Evolutionary conservation across 2,797 vertebrate species (phyloP), one percentile per base, ranked within the genome.

Genomic region (Aythya fuligula): DNA sequence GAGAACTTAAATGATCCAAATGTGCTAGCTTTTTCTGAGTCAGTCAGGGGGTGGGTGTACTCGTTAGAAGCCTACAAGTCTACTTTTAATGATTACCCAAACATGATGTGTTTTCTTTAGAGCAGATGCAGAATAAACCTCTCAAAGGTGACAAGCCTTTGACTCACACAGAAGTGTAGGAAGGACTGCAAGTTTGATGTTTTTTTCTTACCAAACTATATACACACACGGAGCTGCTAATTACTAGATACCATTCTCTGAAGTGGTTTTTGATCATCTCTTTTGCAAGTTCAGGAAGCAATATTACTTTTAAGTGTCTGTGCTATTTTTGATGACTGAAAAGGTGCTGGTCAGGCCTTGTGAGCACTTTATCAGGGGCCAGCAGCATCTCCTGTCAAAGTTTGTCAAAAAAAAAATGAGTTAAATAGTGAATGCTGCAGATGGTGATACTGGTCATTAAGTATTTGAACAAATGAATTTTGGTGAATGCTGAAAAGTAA

Each of bases 111-210:
- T 91, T 92, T 80, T 96, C 92, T 82, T 80, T 56, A 78, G 85
- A 85, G 69, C 47, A 81, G 81, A 90, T 93, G 78, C 77, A 80
- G 87, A 58, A 57, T 58, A 85, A 95, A 94, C 34, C 61, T 95
- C 89, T 95, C 77, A 84, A 85, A 96, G 93, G 92, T 95, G 90
- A 89, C 67, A 78, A 88, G 47, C 41, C 60, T 89, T 96, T 96
- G 85, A 91, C 75, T 94, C 91, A 95, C 73, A 71, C 73, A 85
- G 85, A 72, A 88, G 54, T 91, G 72, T 84, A 87, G 80, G 90
- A 92, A 89, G 89, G 62, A 45, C 66, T 87, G 69, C 58, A 90
- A 66, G 41, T 72, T 74, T 70, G 43, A 64, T 91, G 67, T 20
- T 24, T 56, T 84, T 90, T 93, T 96, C 72, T 66, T 77, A 85